Percentiles rank a stretch among this genome's conserved stretches.
These are phyloP conservation scores for Carollia perspicillata DNA, from an alignment of 2,113 vertebrate genomes.

Conservation along the genomic window DNA sequence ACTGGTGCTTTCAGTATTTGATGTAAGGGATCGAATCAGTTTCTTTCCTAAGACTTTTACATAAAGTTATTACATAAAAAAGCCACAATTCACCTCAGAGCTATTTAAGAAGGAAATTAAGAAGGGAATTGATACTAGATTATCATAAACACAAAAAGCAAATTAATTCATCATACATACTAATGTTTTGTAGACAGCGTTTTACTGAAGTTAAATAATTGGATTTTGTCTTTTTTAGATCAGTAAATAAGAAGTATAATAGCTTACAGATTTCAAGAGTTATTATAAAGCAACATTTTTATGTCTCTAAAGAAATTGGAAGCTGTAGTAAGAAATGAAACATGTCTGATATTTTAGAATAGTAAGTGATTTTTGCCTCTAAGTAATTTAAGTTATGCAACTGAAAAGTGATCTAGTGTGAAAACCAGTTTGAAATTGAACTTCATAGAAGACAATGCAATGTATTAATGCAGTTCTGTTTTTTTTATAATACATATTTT, in stretches of 20 bases:
- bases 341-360: neutral
- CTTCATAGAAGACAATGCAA: neutral
- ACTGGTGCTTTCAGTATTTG: neutral
- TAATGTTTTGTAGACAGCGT: neutral
- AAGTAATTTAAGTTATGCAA: constrained; percentile 4
- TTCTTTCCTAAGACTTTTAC: neutral
- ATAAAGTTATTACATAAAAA: neutral
- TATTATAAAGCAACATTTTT: neutral
- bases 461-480: neutral
- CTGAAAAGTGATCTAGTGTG: neutral
- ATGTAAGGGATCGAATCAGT: neutral
- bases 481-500: no score
- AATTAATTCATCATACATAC: neutral
- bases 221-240: neutral
- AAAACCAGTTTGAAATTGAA: constrained; percentile 8
- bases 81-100: neutral
- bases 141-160: neutral
- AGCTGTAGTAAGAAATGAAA: constrained; percentile 4
- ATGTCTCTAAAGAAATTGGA: neutral
- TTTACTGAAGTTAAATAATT: neutral
- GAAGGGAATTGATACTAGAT: neutral
- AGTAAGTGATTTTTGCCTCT: neutral
- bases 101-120: neutral
- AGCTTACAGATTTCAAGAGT: neutral
- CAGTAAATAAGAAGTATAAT: constrained; percentile 17